Evolutionary conservation across 2,113 vertebrate genomes (phyloP), one percentile per base, ranked within the genome.

Genomic region (Pseudorasbora parva): DNA sequence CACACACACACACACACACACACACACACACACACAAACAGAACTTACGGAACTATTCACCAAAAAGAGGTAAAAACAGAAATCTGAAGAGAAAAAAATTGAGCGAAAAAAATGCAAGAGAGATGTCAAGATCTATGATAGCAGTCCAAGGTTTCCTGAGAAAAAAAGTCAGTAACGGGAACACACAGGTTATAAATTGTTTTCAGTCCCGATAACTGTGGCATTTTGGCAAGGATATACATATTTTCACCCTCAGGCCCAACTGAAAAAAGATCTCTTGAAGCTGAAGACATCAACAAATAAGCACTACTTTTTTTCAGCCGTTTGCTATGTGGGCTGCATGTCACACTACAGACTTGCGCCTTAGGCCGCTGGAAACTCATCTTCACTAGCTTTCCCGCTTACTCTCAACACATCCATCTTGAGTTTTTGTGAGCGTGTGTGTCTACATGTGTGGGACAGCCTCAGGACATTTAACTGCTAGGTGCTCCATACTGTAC

Each of bases 211-310:
- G 23, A 12, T 79, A 64, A 79, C 59, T 64, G 41, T 79, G 59
- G 77, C 59, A 47, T 79, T 79, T 79, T 79, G 77, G 59, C 77
- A 79, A 79, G 77, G 43, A 66, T 79, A 66, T 64, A 79, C 43
- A 79, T 59, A 30, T 49, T 64, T 62, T 79, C 23, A 79, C 23
- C 77, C 77, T 30, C 9, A 66, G 59, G 77, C 77, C 37, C 8
- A 23, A 66, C 23, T 66, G 59, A 74, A 25, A 79, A 79, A 66
- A 79, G 76, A 79, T 27, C 43, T 79, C 77, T 79, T 79, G 43
- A 79, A 79, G 77, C 41, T 64, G 59, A 79, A 79, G 59, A 79
- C 77, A 49, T 79, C 43, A 49, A 49, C 59, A 74, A 79, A 79
- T 64, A 66, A 14, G 11, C 57, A 62, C 59, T 45, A 79, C n/a